phyloP scores from a whole-genome alignment of 2,797 vertebrate species.

The Alectoris magna region DNA sequence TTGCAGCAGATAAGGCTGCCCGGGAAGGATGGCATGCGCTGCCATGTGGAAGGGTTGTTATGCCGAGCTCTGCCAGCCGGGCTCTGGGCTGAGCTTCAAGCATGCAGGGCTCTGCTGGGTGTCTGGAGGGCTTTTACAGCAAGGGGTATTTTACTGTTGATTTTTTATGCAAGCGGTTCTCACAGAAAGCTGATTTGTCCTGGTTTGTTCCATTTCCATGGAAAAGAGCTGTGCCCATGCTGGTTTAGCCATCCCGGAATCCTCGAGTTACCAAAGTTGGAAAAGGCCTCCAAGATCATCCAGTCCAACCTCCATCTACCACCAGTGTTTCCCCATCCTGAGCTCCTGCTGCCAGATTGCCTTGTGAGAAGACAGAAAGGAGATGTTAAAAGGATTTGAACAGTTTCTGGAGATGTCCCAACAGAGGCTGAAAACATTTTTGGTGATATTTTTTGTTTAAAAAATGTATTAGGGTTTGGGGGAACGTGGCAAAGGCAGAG shows the following conservation, averaged over 20 bases:
- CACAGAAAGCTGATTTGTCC: background rate
- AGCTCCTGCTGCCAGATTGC: background rate
- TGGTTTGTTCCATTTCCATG: background rate
- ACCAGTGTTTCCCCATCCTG: rapidly evolving
- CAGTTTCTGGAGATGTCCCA: background rate
- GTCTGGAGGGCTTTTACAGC: no score
- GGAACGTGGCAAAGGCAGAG: background rate
- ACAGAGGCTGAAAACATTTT: background rate
- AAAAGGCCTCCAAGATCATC: no score
- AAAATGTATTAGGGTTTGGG: rapidly evolving
- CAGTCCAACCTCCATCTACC: no score
- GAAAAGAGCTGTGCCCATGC: background rate
- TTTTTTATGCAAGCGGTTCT: background rate
- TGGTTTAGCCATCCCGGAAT: background rate
- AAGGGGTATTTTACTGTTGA: rapidly evolving
- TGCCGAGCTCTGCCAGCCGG: background rate
- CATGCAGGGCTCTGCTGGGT: background rate
- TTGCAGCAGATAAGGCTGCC: background rate
- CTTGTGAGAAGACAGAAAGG: rapidly evolving
- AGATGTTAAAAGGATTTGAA: background rate
- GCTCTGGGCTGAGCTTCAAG: background rate
- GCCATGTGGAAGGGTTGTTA: background rate
- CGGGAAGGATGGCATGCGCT: background rate
- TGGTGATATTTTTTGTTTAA: background rate
- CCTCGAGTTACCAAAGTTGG: no score